phyloP scores from a whole-genome alignment of 2,797 vertebrate genomes.

The Sebastes cheni region DNA sequence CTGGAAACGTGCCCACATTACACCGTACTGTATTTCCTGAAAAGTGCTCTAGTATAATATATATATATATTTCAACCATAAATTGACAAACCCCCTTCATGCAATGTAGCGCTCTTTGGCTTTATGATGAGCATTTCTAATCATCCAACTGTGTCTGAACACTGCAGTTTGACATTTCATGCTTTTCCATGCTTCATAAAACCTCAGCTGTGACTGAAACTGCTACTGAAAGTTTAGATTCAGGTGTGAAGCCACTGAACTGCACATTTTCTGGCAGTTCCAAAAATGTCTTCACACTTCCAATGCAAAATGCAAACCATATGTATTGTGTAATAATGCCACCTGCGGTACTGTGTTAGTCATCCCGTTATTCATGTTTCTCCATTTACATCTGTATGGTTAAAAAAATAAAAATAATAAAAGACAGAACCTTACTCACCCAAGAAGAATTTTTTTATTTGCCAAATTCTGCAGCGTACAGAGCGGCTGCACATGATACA shows the following conservation, averaged over 20 bases:
- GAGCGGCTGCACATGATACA: constrained; percentile 14
- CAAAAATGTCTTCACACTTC: constrained; percentile 24
- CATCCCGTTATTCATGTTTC: background rate
- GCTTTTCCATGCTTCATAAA: constrained; percentile 37
- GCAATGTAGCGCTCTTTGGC: background rate
- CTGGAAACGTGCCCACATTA: background rate
- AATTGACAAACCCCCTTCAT: background rate
- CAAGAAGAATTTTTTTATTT: constrained; percentile 59
- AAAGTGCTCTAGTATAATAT: background rate
- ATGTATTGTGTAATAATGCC: background rate
- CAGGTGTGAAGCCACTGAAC: constrained; percentile 22
- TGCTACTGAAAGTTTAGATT: constrained; percentile 54
- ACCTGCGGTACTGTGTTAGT: background rate
- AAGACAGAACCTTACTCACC: background rate
- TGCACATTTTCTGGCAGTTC: constrained; percentile 23
- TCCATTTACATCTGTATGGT: background rate
- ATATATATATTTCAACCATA: background rate
- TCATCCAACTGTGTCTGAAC: background rate
- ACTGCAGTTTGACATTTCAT: background rate
- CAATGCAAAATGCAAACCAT: constrained; percentile 9
- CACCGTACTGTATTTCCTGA: background rate
- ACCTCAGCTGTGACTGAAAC: constrained; percentile 56
- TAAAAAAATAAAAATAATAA: background rate
- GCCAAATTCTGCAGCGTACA: background rate
- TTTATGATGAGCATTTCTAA: background rate